These are phyloP conservation scores for Oscheius sp. DNA, from an alignment of 2,888 invertebrate genomes.

Conservation along the genomic window DNA sequence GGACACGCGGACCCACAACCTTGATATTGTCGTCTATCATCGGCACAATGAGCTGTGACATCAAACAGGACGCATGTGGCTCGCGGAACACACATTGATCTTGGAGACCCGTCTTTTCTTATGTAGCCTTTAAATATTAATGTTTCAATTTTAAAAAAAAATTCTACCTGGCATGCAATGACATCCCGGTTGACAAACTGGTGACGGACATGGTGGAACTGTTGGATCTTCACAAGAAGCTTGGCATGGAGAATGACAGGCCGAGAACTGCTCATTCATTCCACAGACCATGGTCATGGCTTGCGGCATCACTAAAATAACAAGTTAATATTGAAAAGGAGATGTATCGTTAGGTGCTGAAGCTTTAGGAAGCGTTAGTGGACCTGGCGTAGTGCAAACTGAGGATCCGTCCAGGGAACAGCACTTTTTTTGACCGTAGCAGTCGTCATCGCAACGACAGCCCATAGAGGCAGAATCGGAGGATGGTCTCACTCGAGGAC, in stretches of 20 bases:
- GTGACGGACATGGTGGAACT: conserved; percentile 53
- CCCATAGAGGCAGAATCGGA: conserved; percentile 23
- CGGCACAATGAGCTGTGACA: conserved; percentile 55
- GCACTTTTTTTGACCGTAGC: conserved; percentile 47
- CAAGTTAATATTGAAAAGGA: not conserved
- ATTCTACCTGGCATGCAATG: conserved; percentile 55
- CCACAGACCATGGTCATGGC: conserved; percentile 49
- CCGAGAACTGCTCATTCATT: conserved; percentile 53
- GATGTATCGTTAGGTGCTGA: not conserved
- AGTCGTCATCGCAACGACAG: conserved; percentile 56
- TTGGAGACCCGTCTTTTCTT: conserved; percentile 51
- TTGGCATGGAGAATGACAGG: conserved; percentile 55
- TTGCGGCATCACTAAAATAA: conserved; percentile 43
- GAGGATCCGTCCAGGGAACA: conserved; percentile 41
- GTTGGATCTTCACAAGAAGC: conserved; percentile 58
- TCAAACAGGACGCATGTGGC: conserved; percentile 55
- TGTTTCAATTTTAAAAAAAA: not conserved
- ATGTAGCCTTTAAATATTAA: conserved; percentile 45
- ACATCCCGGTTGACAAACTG: conserved; percentile 56
- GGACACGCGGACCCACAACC: conserved; percentile 63
- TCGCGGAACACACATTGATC: conserved; percentile 53
- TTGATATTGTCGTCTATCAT: conserved; percentile 55
- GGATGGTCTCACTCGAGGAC: conserved; percentile 22
- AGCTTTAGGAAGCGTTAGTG: not conserved
- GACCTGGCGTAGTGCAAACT: conserved; percentile 33